These are phyloP conservation scores for Sylvilagus floridanus DNA, from an alignment of 2,797 vertebrate genomes.

Conservation along the genomic window DNA sequence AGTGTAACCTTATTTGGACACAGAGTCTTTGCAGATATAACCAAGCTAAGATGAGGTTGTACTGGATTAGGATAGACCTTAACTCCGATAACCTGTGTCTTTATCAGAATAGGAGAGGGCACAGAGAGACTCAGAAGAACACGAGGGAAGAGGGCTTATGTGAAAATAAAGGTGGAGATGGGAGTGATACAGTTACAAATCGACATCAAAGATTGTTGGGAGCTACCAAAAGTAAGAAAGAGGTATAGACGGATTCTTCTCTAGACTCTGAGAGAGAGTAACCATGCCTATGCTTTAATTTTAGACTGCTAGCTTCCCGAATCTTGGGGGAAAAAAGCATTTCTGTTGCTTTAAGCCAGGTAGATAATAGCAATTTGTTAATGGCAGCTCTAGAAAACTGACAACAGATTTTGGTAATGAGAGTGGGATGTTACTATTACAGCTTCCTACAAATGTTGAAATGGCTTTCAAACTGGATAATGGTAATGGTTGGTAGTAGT, in stretches of 20 bases:
- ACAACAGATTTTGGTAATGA: background rate
- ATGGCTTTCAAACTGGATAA: conserved; percentile 9
- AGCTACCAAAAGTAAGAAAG: background rate
- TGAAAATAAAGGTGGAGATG: background rate
- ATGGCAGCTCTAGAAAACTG: background rate
- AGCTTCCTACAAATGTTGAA: background rate
- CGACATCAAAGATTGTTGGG: too few relatives aligned
- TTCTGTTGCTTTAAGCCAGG: background rate
- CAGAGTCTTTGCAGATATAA: background rate
- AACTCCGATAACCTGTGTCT: background rate
- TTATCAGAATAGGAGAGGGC: background rate
- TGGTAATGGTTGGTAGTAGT: background rate
- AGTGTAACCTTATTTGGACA: background rate
- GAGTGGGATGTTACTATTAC: background rate
- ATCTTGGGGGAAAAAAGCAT: background rate
- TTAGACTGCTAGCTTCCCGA: background rate
- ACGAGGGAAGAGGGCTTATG: background rate
- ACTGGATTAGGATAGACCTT: background rate
- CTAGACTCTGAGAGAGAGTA: background rate
- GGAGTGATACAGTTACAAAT: background rate
- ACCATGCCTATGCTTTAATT: background rate
- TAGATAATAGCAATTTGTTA: background rate
- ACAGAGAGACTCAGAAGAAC: background rate
- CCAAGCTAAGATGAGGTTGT: background rate
- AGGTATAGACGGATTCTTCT: background rate